A percentile compares a stretch with the other conserved stretches of the same genome.
phyloP scores from a whole-genome alignment of 64 coral and sea anemone species.

The Platygyra sinensis region DNA sequence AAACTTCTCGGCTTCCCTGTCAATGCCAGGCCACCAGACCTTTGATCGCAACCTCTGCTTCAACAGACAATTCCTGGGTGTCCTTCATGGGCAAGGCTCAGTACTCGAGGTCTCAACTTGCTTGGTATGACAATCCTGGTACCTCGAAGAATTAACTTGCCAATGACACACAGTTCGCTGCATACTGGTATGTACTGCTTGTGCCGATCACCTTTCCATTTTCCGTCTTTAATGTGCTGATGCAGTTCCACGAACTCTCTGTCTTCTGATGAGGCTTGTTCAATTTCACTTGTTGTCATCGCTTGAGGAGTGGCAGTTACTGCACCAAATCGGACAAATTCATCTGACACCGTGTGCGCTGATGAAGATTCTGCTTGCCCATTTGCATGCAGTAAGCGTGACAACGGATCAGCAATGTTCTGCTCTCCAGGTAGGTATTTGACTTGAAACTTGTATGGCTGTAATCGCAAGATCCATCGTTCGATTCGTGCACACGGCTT shows the following conservation, averaged over 20 bases:
- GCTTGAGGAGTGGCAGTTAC: neutral
- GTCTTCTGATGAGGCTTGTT: no score
- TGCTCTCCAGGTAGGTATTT: conserved; percentile 4
- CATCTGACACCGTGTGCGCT: neutral
- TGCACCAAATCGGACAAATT: neutral
- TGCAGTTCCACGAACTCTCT: no score
- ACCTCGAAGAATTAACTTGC: conserved; percentile 16
- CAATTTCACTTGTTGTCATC: neutral
- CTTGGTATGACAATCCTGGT: conserved; percentile 15
- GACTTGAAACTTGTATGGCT: neutral
- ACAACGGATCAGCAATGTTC: conserved; percentile 23
- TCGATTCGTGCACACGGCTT: conserved; percentile 30
- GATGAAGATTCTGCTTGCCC: neutral
- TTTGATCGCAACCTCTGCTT: conserved; percentile 11
- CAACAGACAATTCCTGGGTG: conserved; percentile 11
- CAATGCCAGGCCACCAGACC: neutral
- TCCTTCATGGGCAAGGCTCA: neutral
- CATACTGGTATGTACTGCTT: conserved; percentile 26
- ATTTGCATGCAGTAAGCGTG: neutral
- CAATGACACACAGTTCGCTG: neutral
- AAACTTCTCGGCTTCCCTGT: neutral
- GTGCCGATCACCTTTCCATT: no score
- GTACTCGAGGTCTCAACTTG: conserved; percentile 1
- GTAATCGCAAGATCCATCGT: conserved; percentile 14
- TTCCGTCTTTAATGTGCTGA: no score